Evolutionary conservation across 2,797 vertebrate genomes (phyloP).

Genomic region (Sitta carolinensis): DNA sequence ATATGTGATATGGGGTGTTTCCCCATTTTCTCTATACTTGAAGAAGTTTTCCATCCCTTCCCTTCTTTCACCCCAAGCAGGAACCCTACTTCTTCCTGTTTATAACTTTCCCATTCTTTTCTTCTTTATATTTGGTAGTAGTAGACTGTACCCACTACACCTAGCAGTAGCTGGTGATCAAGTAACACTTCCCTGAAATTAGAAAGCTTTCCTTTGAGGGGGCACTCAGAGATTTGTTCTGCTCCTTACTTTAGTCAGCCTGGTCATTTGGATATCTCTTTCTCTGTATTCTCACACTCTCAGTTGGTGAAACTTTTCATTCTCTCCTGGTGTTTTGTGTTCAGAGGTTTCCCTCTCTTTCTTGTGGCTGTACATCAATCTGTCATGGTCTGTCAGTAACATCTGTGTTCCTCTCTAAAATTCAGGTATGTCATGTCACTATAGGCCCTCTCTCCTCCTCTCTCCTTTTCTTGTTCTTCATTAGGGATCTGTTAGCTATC

Average conservation of each 20-base stretch:
- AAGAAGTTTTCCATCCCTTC: not conserved
- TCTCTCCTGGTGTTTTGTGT: not conserved
- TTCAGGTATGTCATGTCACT: not conserved
- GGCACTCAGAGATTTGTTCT: not conserved
- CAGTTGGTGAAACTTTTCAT: not conserved
- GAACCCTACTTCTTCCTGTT: not conserved
- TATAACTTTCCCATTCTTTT: not conserved
- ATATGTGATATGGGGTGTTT: not conserved
- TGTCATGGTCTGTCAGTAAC: not conserved
- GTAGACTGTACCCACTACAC: not conserved
- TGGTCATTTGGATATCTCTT: not conserved
- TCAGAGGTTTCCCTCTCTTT: not conserved
- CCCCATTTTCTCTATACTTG: not conserved
- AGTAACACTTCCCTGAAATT: not conserved
- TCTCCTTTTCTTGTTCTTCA: not conserved
- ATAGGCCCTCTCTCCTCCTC: not conserved
- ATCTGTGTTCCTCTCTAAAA: not conserved
- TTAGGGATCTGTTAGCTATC: not conserved
- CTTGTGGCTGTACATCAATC: not conserved
- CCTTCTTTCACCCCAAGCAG: not conserved
- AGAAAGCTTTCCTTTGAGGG: not conserved
- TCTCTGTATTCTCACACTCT: not conserved
- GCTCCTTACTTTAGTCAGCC: not conserved
- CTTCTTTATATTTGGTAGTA: not conserved
- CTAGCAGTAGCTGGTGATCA: not conserved